phyloP scores from a whole-genome alignment of 2,888 invertebrate genomes.

The Parapristionchus giblindavisi region DNA sequence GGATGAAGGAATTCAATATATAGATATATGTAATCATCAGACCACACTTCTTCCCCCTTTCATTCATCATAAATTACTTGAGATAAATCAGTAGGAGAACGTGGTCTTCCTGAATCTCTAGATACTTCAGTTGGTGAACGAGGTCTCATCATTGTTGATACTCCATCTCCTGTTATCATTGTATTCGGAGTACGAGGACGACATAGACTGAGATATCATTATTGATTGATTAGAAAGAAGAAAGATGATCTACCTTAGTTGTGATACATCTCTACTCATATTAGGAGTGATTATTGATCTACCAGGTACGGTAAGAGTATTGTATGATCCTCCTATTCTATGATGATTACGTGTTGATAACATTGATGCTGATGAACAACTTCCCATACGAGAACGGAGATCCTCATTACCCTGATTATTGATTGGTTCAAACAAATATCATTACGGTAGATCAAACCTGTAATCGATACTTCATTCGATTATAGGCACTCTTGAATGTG shows the following conservation, averaged over 20 bases:
- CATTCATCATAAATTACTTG: too few relatives aligned
- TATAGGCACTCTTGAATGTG: slow-evolving; percentile 61
- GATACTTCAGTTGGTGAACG: slow-evolving; percentile 50
- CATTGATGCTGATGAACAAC: slow-evolving; percentile 57
- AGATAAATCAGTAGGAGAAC: slow-evolving; percentile 56
- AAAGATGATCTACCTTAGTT: slow-evolving; percentile 49
- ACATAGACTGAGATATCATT: slow-evolving; percentile 34
- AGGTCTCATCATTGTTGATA: background rate
- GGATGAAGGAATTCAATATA: background rate
- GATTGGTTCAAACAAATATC: background rate
- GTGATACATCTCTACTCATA: slow-evolving; percentile 59
- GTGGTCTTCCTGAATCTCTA: slow-evolving; percentile 52
- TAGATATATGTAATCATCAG: background rate
- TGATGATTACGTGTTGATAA: slow-evolving; percentile 56
- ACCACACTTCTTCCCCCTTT: too few relatives aligned
- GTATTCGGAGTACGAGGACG: slow-evolving; percentile 35
- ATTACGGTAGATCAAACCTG: slow-evolving; percentile 44
- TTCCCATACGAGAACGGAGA: slow-evolving; percentile 56
- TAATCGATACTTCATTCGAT: slow-evolving; percentile 56
- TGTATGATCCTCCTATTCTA: slow-evolving; percentile 54
- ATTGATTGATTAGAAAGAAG: background rate
- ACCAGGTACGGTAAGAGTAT: slow-evolving; percentile 58
- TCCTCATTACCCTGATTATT: slow-evolving; percentile 53
- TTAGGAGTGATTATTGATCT: slow-evolving; percentile 60
- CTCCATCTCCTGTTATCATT: slow-evolving; percentile 9